Percentiles rank a stretch among this genome's conserved stretches.
These are phyloP conservation scores for Drosophila azteca DNA, from an alignment of 1,140 invertebrate species.

Conservation along the genomic window DNA sequence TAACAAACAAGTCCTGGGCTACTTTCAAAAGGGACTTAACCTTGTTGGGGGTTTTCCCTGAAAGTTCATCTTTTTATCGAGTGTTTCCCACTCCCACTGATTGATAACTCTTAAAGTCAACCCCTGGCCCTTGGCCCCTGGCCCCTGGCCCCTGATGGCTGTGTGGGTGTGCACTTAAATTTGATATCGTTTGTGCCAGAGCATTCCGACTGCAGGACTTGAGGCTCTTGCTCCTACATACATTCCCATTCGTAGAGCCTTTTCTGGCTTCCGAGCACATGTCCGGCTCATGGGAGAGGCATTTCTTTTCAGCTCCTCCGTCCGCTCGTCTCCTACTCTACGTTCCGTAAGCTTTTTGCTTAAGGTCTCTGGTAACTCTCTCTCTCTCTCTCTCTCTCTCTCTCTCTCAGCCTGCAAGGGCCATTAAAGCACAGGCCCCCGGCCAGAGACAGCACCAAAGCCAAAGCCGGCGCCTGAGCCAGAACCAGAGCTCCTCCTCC, in stretches of 20 bases:
- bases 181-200: constrained; percentile 75
- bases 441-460: neutral
- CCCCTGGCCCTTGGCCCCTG: constrained; percentile 14
- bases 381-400: constrained; percentile 13
- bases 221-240: neutral
- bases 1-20: constrained; percentile 1
- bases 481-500: neutral
- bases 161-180: constrained; percentile 72
- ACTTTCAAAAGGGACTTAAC: neutral
- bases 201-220: constrained; percentile 24
- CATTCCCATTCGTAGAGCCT: too few species aligned
- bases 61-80: constrained; percentile 1
- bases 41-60: neutral
- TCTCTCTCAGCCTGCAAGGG: constrained; percentile 31
- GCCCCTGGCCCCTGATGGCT: constrained; percentile 16
- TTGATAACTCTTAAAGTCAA: constrained; percentile 29
- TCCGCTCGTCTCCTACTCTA: constrained; percentile 49
- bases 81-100: constrained; percentile 18
- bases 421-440: constrained; percentile 70
- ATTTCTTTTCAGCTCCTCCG: constrained; percentile 33
- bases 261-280: neutral
- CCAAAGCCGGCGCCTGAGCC: neutral
- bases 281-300: constrained; percentile 11
- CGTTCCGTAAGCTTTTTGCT: constrained; percentile 58
- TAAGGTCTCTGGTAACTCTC: constrained; percentile 29